Percentiles rank a stretch among this genome's conserved stretches.
Evolutionary conservation across 2,888 invertebrate species (phyloP).

Genomic region (Cenopis cana): DNA sequence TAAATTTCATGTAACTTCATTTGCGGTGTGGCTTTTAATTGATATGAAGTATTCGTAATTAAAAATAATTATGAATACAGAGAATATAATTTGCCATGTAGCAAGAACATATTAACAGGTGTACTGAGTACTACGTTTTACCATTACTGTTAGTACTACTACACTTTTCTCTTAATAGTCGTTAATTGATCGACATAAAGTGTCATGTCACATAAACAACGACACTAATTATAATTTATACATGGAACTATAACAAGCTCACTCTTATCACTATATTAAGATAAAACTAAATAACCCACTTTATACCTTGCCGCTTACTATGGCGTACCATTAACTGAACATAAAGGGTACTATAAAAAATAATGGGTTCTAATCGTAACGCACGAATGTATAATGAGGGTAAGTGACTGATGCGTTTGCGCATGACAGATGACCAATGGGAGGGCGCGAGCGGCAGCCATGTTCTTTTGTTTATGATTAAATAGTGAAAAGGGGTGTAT

Average conservation of each 20-base stretch:
- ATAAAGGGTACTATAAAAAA: conserved; percentile 13
- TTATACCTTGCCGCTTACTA: conserved; percentile 10
- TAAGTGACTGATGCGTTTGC: conserved; percentile 30
- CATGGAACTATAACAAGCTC: background rate
- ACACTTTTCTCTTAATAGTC: background rate
- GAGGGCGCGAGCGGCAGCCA: conserved; percentile 24
- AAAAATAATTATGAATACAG: no score
- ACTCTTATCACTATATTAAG: conserved; percentile 11
- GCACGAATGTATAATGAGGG: conserved; percentile 27
- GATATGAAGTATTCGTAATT: no score
- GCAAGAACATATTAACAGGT: no score
- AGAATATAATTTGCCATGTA: no score
- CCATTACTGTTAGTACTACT: background rate
- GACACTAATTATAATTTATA: conserved; percentile 4
- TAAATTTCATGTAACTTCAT: no score
- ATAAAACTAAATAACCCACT: conserved; percentile 12
- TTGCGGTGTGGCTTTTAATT: no score
- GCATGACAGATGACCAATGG: conserved; percentile 32
- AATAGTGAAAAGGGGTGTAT: conserved; percentile 6
- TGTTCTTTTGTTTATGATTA: conserved; percentile 27
- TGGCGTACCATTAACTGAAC: conserved; percentile 15
- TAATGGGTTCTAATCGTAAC: conserved; percentile 21
- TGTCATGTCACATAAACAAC: background rate
- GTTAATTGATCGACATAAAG: conserved; percentile 2
- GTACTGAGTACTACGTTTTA: background rate